Percentiles rank a stretch among this genome's conserved stretches.
Evolutionary conservation across 2,888 invertebrate genomes (phyloP).

Genomic region (Lypha dubia): DNA sequence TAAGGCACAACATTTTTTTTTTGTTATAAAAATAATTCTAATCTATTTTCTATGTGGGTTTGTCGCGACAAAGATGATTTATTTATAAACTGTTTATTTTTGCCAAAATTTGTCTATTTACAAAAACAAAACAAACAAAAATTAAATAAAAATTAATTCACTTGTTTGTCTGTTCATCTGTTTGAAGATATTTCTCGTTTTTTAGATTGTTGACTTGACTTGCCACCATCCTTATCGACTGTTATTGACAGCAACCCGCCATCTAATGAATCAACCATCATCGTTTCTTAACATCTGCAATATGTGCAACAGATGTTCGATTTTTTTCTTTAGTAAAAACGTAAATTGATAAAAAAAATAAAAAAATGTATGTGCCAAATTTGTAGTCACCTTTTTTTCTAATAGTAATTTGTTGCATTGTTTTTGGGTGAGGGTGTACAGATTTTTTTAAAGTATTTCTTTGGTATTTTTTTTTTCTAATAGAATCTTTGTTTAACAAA

Average conservation of each 20-base stretch:
- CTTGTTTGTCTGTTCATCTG: slow-evolving; percentile 31
- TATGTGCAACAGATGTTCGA: slow-evolving; percentile 60
- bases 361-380: slow-evolving; percentile 42
- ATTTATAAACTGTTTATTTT: slow-evolving; percentile 35
- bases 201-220: slow-evolving; percentile 45
- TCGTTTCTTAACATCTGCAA: slow-evolving; percentile 50
- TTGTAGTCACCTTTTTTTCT: slow-evolving; percentile 23
- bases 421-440: slow-evolving; percentile 41
- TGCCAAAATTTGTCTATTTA: slow-evolving; percentile 25
- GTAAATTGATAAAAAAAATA: background rate
- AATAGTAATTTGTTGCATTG: background rate
- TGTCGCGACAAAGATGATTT: slow-evolving; percentile 35
- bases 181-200: slow-evolving; percentile 18
- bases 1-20: too few relatives aligned
- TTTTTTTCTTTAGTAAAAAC: slow-evolving; percentile 29
- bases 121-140: background rate
- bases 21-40: slow-evolving; percentile 3
- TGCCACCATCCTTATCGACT: slow-evolving; percentile 7
- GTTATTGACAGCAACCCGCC: slow-evolving; percentile 52
- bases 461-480: background rate
- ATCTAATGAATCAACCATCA: slow-evolving; percentile 26
- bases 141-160: slow-evolving; percentile 5
- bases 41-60: slow-evolving; percentile 31
- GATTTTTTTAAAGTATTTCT: background rate
- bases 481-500: slow-evolving; percentile 46